These are phyloP conservation scores for Oreamnos americanus DNA, from an alignment of 2,113 vertebrate genomes.

Conservation along the genomic window DNA sequence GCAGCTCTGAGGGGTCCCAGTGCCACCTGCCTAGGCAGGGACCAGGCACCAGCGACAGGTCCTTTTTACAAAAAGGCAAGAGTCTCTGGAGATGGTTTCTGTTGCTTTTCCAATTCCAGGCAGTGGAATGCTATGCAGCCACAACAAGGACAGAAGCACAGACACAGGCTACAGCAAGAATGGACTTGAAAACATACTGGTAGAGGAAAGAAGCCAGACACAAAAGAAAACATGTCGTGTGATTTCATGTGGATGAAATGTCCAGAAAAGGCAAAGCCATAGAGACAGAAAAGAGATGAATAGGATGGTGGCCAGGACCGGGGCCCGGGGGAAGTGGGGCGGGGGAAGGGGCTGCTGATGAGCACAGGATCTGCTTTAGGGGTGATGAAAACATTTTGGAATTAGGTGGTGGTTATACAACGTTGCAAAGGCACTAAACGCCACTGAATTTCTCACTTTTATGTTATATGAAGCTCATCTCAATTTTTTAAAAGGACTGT, in stretches of 20 bases:
- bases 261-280: neutral
- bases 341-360: too few species aligned
- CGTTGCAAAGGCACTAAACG: rapidly evolving
- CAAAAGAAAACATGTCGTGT: rapidly evolving
- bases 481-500: neutral
- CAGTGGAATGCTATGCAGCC: neutral
- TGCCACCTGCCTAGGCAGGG: neutral
- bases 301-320: rapidly evolving
- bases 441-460: neutral
- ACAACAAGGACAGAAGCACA: neutral
- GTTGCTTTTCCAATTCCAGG: neutral
- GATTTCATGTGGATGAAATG: neutral
- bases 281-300: neutral
- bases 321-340: rapidly evolving
- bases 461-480: neutral
- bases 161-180: rapidly evolving
- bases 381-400: neutral
- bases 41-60: neutral
- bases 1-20: neutral
- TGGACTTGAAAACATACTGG: neutral
- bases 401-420: neutral
- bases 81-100: neutral
- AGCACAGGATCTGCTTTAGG: neutral
- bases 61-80: rapidly evolving
- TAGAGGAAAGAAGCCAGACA: neutral